Evolutionary conservation across 1,140 invertebrate species (phyloP).

Genomic region (Scaptomyza pallida): DNA sequence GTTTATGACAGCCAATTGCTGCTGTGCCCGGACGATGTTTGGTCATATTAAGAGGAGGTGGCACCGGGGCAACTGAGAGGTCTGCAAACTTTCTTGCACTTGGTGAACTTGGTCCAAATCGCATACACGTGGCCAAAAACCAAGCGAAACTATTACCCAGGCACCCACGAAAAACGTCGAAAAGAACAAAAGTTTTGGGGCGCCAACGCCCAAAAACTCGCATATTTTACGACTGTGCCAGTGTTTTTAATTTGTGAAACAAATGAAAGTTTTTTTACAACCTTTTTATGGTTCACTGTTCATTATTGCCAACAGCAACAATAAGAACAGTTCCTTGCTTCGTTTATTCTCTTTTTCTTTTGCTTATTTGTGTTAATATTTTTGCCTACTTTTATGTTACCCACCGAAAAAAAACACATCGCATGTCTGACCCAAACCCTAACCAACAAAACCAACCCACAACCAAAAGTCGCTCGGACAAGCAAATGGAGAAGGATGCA

Average conservation of each 20-base stretch:
- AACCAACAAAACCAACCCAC: slow-evolving; percentile 61
- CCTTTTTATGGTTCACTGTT: slow-evolving; percentile 82
- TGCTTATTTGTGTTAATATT: slow-evolving; percentile 68
- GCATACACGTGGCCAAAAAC: slow-evolving; percentile 67
- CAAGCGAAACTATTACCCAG: slow-evolving; percentile 63
- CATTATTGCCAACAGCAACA: slow-evolving; percentile 59
- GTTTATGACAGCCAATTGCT: slow-evolving; percentile 80
- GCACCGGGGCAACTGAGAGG: no score
- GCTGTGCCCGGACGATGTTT: slow-evolving; percentile 66
- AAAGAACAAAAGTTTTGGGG: slow-evolving; percentile 40
- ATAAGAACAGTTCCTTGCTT: slow-evolving; percentile 10
- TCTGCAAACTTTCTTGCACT: slow-evolving; percentile 68
- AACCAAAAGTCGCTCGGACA: slow-evolving; percentile 87
- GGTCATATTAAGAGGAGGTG: slow-evolving; percentile 41
- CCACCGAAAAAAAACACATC: slow-evolving; percentile 41
- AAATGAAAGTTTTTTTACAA: slow-evolving; percentile 82
- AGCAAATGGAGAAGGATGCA: slow-evolving; percentile 87
- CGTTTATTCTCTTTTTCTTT: slow-evolving; percentile 24
- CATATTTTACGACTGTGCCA: slow-evolving; percentile 54
- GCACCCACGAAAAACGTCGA: background rate
- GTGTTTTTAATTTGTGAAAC: slow-evolving; percentile 79
- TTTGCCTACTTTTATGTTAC: slow-evolving; percentile 80
- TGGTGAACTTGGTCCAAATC: slow-evolving; percentile 52
- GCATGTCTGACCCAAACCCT: slow-evolving; percentile 63
- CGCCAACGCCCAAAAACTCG: slow-evolving; percentile 32